Conservation (phyloP, 2,113 vertebrate species). For the Origma solitaria region DNA sequence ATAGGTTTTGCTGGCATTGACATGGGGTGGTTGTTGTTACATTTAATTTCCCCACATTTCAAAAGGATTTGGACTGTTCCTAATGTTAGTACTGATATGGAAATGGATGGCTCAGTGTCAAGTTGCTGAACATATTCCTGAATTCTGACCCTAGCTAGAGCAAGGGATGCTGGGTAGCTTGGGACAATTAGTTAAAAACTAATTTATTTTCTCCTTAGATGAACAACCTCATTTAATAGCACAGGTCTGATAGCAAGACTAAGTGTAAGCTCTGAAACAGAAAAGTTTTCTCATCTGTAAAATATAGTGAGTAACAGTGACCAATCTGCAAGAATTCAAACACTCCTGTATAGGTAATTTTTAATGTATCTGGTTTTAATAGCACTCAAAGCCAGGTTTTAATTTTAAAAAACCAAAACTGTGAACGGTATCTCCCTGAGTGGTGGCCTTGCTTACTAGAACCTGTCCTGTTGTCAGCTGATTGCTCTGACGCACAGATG, state of each 20-base stretch:
- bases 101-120: not conserved
- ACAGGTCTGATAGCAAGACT: not conserved
- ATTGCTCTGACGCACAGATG: not conserved
- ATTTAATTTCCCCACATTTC: not conserved
- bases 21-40: not conserved
- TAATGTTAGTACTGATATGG: not conserved
- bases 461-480: not conserved
- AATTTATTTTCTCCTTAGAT: not conserved
- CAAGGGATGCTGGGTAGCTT: not conserved
- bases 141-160: not conserved
- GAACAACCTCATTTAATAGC: not conserved
- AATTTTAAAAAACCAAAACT: not conserved
- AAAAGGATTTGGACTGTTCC: not conserved
- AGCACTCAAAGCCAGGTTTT: not conserved
- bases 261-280: not conserved
- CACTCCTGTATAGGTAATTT: not conserved
- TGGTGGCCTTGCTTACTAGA: not conserved
- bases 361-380: not conserved
- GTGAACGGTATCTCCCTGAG: not conserved
- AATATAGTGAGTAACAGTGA: not conserved
- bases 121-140: not conserved
- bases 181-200: not conserved
- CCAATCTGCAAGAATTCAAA: not conserved
- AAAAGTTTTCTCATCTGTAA: not conserved
- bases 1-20: not conserved